These are phyloP conservation scores for Synanceia verrucosa DNA, from an alignment of 2,797 vertebrate genomes.

Conservation along the genomic window DNA sequence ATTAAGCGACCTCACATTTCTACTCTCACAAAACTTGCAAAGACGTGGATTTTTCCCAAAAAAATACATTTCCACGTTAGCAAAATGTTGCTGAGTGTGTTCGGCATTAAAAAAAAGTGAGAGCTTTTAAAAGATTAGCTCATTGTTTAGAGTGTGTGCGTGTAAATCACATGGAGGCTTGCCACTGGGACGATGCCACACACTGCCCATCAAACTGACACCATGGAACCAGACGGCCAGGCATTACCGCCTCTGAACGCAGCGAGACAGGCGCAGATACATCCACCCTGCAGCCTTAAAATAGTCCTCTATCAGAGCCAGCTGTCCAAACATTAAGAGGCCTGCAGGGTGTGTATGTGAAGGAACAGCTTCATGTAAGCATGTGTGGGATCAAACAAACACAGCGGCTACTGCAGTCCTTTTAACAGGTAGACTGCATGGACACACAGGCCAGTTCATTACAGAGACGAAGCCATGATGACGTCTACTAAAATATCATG, in stretches of 20 bases:
- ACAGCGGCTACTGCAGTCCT: conserved; percentile 34
- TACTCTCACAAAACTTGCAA: background rate
- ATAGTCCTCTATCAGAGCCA: conserved; percentile 65
- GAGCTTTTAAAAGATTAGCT: conserved; percentile 39
- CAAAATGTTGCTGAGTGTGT: background rate
- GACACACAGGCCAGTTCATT: background rate
- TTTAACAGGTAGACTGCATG: conserved; percentile 71
- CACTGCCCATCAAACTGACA: conserved; percentile 53
- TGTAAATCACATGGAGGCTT: conserved; percentile 50
- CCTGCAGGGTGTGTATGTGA: conserved; percentile 31
- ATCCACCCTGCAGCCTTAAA: conserved; percentile 54
- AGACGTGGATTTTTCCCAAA: too few relatives aligned
- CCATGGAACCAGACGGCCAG: conserved; percentile 51
- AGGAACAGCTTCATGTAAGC: conserved; percentile 41
- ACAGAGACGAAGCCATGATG: background rate
- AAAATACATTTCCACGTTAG: too few relatives aligned
- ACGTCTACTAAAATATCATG: too few relatives aligned
- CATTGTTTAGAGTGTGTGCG: conserved; percentile 40
- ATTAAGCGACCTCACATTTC: background rate
- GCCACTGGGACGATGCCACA: conserved; percentile 38
- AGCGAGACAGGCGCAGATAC: conserved; percentile 29
- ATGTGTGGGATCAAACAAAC: conserved; percentile 53
- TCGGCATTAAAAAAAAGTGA: conserved; percentile 16
- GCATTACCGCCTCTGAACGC: conserved; percentile 29
- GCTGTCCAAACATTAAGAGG: conserved; percentile 74